Conservation (phyloP, 2,113 vertebrate genomes). For the Myiopsitta monachus region DNA sequence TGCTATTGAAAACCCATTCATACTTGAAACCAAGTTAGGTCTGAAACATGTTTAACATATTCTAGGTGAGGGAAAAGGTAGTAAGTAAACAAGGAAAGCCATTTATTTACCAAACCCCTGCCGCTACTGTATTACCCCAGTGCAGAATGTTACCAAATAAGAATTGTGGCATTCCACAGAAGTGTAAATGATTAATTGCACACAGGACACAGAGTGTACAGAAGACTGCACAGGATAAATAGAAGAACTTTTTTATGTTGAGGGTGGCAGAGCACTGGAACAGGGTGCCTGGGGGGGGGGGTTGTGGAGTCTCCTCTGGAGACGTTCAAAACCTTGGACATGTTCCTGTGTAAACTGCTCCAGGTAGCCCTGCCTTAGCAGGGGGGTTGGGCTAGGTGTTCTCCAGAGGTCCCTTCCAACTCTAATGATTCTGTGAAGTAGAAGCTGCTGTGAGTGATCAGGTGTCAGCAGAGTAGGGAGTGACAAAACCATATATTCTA, state of each 20-base stretch:
- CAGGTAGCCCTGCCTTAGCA: not conserved
- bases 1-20: not conserved
- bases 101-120: conserved; percentile 15
- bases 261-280: not conserved
- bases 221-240: not conserved
- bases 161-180: not conserved
- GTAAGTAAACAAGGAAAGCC: conserved; percentile 10
- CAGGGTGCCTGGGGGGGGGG: not conserved
- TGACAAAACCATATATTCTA: not conserved
- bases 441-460: not conserved
- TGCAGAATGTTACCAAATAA: not conserved
- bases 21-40: not conserved
- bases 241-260: not conserved
- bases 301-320: not conserved
- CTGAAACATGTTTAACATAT: not conserved
- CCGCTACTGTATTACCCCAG: not conserved
- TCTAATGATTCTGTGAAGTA: not conserved
- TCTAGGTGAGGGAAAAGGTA: not conserved
- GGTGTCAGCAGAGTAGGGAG: not conserved
- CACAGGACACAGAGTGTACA: not conserved
- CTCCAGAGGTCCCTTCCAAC: not conserved
- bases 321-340: not conserved
- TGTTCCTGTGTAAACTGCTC: not conserved
- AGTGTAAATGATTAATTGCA: not conserved
- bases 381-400: not conserved